A percentile compares a stretch with the other conserved stretches of the same genome.
These are phyloP conservation scores for Drosophila littoralis DNA, from an alignment of 1,140 invertebrate species.

Conservation along the genomic window DNA sequence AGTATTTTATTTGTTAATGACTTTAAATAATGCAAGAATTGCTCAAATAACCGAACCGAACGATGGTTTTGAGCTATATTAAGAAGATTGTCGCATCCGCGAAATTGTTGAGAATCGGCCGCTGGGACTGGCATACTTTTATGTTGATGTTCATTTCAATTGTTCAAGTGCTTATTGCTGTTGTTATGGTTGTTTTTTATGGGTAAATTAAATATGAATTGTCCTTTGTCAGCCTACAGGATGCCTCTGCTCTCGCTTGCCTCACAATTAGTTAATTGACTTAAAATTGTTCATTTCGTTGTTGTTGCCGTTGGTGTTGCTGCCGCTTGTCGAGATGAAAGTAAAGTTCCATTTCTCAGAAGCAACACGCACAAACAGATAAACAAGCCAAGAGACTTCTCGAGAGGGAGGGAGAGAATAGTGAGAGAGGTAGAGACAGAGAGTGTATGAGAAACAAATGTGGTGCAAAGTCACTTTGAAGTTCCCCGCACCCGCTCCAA, in stretches of 20 bases:
- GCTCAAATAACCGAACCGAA: neutral
- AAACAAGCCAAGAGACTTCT: neutral
- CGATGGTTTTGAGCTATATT: neutral
- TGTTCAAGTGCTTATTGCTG: constrained; percentile 4
- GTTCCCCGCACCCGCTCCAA: constrained; percentile 17
- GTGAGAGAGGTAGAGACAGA: neutral
- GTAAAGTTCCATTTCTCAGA: constrained; percentile 26
- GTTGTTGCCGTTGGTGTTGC: constrained; percentile 7
- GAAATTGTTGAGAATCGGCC: constrained; percentile 3
- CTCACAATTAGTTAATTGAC: constrained; percentile 60
- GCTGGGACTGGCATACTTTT: neutral
- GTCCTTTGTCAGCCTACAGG: constrained; percentile 10
- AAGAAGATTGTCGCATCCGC: no score
- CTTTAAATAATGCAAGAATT: no score
- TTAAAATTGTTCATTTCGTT: constrained; percentile 45
- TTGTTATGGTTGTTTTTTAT: constrained; percentile 15
- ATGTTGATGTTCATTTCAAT: neutral
- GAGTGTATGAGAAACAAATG: constrained; percentile 10
- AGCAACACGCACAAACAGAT: constrained; percentile 13
- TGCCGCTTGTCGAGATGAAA: constrained; percentile 39
- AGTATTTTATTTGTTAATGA: no score
- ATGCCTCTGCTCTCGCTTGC: neutral
- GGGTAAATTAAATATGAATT: constrained; percentile 46
- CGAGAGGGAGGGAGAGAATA: neutral
- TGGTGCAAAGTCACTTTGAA: constrained; percentile 50